Base-by-base conservation (phyloP, 2,888 invertebrate species). In the Ctena decussata region DNA sequence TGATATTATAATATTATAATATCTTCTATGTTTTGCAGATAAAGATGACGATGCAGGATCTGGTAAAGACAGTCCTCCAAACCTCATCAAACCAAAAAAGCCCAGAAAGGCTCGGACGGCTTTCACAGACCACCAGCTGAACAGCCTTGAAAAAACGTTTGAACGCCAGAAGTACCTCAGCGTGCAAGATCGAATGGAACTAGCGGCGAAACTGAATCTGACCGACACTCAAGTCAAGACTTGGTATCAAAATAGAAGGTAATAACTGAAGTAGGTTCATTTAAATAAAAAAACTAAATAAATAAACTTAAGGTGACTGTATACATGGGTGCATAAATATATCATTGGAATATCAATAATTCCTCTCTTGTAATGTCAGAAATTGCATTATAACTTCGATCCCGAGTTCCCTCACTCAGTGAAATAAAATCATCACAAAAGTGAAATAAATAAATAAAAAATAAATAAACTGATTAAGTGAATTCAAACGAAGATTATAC, bases 141-240 rank as follows among this genome's bases (percentile, higher is more conserved):
- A 95, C 82, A 98, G 99, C 30, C 96, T 99, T 94, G 99, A 99
- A 96, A 98, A 99, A 96, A 98, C 98, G 91, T 99, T 99, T 96
- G 99, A 99, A 96, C 96, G 98, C 88, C 99, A 99, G 96, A 99
- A 99, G 96, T 99, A 96, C 89, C 93, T 96, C 21, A 95, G 95
- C 79, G 96, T 96, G 6, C 99, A 99, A 96, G 99, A 99, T 96
- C 93, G 99, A 91, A 99, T 99, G 98, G 99, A 99, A 96, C 97
- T 99, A 94, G 99, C 99, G 0, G 98, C 98, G 74, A 98, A 96
- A 97, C 95, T 99, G 93, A 98, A 98, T 94, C 97, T 99, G 82
- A 99, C 98, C 65, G 99, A 99, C 96, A 99, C 99, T 76, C 99
- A 99, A 97, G 99, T 99, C 96, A 99, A 99, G 96, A 99, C 99